Evolutionary conservation across 1,140 invertebrate genomes (phyloP), one percentile per base, ranked within the genome.

Genomic region (Cryptotermes secundus): DNA sequence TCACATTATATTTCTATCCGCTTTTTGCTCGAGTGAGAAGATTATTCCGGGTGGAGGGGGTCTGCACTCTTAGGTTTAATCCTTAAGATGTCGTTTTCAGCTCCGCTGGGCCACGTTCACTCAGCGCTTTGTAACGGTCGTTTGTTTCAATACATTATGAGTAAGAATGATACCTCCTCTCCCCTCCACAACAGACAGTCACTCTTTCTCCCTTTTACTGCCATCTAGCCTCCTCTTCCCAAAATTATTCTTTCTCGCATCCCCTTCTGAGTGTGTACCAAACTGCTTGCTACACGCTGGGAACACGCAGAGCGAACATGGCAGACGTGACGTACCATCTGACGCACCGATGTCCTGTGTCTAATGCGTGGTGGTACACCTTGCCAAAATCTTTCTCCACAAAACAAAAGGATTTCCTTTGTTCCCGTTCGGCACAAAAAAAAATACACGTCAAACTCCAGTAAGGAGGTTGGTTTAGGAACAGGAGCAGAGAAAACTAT

Each of bases 61-160:
- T 26, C 38, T 59, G 26, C 2, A 14, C 59, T 72, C 26, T 72
- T 72, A 72, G 59, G 31, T 72, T 72, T 72, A 72, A 72, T 72
- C 59, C 59, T 72, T 72, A 72, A 72, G 59, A 72, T n/a, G 59
- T 72, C 59, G 59, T 72, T 72, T 72, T 72, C 59, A 72, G 59
- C 59, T 72, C 26, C 59, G 14, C 26, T 72, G 59, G 59, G 6
- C 59, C 59, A 31, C 59, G 26, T 31, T 26, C 59, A 72, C 59
- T 72, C 59, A 72, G 31, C 59, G 59, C 26, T 31, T 31, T 72
- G 59, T 14, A 72, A n/a, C 59, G 59, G 26, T 72, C 59, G 59
- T 72, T 72, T 72, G 59, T 72, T 72, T 72, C 59, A 72, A 72
- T 72, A 72, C 59, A 72, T 72, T 16, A 14, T 31, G 59, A 72